phyloP scores from a whole-genome alignment of 2,113 vertebrate genomes.

The Bos indicus region DNA sequence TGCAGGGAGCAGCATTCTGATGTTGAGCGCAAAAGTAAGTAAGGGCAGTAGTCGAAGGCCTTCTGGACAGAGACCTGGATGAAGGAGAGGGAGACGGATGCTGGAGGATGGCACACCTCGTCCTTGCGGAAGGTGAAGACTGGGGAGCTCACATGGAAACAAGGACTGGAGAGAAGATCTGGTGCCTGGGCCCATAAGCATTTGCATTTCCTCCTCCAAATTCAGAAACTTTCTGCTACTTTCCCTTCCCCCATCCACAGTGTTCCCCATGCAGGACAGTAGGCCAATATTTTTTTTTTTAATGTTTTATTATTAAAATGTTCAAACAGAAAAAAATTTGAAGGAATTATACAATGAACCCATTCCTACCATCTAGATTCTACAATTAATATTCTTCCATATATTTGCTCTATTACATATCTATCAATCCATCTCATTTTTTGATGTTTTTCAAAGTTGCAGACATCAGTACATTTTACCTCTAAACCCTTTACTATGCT shows the following conservation, averaged over 20 bases:
- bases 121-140: background rate
- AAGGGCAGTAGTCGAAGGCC: background rate
- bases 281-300: background rate
- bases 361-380: background rate
- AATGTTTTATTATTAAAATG: conserved; percentile 28
- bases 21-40: background rate
- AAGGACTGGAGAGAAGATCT: background rate
- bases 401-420: background rate
- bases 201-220: background rate
- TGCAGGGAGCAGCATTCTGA: background rate
- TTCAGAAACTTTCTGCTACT: conserved; percentile 12
- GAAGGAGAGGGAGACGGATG: background rate
- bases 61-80: background rate
- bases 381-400: background rate
- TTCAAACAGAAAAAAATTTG: conserved; percentile 10
- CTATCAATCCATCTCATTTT: background rate
- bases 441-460: background rate
- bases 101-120: background rate
- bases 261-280: background rate
- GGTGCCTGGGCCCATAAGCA: background rate
- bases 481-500: background rate
- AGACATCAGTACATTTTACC: background rate
- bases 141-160: background rate
- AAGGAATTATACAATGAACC: background rate
- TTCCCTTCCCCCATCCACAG: background rate